Conservation (phyloP, 2,113 vertebrate genomes). For the Poecilia latipinna region DNA sequence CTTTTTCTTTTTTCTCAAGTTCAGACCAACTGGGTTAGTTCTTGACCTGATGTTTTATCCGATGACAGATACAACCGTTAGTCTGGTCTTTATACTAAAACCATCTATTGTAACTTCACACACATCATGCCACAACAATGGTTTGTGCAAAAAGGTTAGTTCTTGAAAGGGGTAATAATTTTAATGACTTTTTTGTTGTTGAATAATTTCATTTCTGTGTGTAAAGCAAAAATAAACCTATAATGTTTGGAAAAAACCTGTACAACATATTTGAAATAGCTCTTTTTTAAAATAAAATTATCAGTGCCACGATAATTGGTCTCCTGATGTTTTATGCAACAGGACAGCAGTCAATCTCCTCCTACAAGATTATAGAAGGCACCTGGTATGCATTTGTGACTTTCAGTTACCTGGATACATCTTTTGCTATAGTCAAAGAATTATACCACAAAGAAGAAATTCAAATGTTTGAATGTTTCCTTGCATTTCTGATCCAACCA, state of each 20-base stretch:
- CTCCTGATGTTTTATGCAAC: too few relatives aligned
- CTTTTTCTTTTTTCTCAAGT: too few relatives aligned
- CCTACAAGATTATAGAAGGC: too few relatives aligned
- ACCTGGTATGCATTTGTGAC: not conserved
- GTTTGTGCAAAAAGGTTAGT: conserved; percentile 7
- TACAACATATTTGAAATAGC: too few relatives aligned
- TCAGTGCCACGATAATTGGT: too few relatives aligned
- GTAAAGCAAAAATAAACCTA: not conserved
- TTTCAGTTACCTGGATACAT: not conserved
- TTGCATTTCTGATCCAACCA: conserved; percentile 8
- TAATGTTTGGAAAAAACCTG: not conserved
- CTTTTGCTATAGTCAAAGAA: not conserved
- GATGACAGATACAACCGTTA: not conserved
- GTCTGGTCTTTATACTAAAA: not conserved
- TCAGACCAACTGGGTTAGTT: not conserved
- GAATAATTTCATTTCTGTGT: not conserved
- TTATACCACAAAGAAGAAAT: not conserved
- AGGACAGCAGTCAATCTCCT: too few relatives aligned
- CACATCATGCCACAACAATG: not conserved
- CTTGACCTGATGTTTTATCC: not conserved
- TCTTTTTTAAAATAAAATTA: too few relatives aligned
- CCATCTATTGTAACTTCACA: not conserved
- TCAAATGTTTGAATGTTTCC: not conserved
- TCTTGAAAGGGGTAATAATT: not conserved
- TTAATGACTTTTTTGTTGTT: not conserved